These are phyloP conservation scores for Neelides sp. DNA, from an alignment of 1,140 invertebrate genomes.

Conservation along the genomic window DNA sequence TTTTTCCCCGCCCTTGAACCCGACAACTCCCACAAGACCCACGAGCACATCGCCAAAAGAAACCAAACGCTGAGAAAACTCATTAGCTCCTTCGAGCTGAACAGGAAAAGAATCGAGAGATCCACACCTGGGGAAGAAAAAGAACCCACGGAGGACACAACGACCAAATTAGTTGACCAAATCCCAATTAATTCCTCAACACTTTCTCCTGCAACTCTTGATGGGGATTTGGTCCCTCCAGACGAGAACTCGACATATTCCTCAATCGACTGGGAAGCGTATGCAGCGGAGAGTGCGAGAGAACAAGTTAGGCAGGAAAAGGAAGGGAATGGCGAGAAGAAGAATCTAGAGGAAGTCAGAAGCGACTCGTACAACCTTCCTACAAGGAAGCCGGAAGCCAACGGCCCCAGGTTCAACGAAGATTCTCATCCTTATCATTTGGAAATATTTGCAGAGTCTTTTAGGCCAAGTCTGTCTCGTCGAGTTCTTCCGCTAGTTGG, in stretches of 20 bases:
- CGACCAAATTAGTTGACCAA: no score
- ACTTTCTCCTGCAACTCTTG: not conserved
- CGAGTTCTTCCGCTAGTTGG: slow-evolving; percentile 16
- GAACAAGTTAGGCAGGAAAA: slow-evolving; percentile 1
- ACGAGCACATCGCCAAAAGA: slow-evolving; percentile 23
- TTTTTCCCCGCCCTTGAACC: slow-evolving; percentile 32
- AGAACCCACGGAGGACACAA: no score
- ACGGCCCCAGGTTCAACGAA: not conserved
- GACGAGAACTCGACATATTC: slow-evolving; percentile 25
- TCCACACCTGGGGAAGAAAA: no score
- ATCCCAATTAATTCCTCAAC: no score
- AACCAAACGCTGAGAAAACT: slow-evolving; percentile 26
- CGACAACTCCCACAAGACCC: slow-evolving; percentile 12
- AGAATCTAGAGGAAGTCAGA: slow-evolving; percentile 5
- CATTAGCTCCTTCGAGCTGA: no score
- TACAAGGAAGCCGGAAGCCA: no score
- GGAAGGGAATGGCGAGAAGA: slow-evolving; percentile 4
- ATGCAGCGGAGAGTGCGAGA: slow-evolving; percentile 7
- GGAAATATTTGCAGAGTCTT: not conserved
- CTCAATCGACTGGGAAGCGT: slow-evolving; percentile 24
- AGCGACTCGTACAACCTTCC: not conserved
- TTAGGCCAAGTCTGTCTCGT: not conserved
- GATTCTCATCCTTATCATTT: not conserved
- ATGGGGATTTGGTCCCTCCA: slow-evolving; percentile 19
- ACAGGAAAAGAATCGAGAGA: no score